phyloP scores from a whole-genome alignment of 2,888 invertebrate genomes.

The Tyria jacobaeae region DNA sequence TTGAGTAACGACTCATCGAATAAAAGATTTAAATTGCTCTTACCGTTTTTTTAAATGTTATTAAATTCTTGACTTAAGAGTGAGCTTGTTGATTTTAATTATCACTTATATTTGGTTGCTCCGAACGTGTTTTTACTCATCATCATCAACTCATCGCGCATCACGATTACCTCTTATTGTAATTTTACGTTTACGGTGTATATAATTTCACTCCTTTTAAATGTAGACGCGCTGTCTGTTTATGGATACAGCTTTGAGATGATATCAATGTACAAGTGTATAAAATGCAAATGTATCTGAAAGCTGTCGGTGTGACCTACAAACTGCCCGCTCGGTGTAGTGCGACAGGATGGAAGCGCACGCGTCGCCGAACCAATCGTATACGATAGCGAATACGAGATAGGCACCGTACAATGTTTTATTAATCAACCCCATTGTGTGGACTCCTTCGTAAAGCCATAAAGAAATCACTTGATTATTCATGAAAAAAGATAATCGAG shows the following conservation, averaged over 20 bases:
- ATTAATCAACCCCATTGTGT: conserved; percentile 75
- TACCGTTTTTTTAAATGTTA: no score
- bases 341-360: conserved; percentile 54
- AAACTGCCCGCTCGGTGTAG: conserved; percentile 49
- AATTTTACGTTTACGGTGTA: conserved; percentile 10
- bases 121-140: no score
- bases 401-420: conserved; percentile 68
- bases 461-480: conserved; percentile 59
- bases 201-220: conserved; percentile 55
- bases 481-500: conserved; percentile 53
- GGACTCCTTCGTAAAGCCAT: conserved; percentile 53
- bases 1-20: no score
- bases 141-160: no score
- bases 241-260: conserved; percentile 47
- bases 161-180: not conserved
- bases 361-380: conserved; percentile 46
- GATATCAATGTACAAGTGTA: conserved; percentile 52
- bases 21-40: no score
- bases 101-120: not conserved
- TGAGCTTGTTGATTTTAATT: not conserved
- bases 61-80: not conserved
- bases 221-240: conserved; percentile 40
- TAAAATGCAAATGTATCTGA: conserved; percentile 74
- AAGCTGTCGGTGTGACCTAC: conserved; percentile 75
- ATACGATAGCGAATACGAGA: conserved; percentile 56